Conservation (phyloP, 1,140 invertebrate genomes). For the Leptopilina boulardi region DNA sequence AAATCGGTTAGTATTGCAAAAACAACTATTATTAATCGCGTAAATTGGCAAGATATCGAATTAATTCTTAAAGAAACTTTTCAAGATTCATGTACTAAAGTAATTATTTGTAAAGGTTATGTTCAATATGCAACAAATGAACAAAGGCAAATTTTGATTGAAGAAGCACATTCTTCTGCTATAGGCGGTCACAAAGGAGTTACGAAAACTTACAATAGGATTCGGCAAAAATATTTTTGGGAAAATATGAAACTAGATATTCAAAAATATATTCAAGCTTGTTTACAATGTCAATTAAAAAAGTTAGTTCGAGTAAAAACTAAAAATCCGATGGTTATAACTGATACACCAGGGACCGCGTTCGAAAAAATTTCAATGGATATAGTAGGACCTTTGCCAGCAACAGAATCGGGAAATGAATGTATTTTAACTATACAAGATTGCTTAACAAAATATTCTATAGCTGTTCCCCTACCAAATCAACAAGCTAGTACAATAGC, state of each 20-base stretch:
- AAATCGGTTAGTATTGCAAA: no score
- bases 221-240: constrained; percentile 18
- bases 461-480: constrained; percentile 4
- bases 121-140: no score
- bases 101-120: no score
- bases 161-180: background rate
- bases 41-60: no score
- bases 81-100: no score
- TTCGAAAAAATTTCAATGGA: constrained; percentile 22
- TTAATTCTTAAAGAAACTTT: no score
- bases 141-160: no score
- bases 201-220: background rate
- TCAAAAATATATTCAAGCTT: background rate
- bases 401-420: background rate
- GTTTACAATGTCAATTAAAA: constrained; percentile 36
- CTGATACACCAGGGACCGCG: background rate
- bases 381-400: background rate
- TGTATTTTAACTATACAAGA: no score
- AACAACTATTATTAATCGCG: no score
- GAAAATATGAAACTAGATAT: constrained; percentile 1
- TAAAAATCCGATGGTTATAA: constrained; percentile 32
- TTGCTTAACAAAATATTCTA: constrained; percentile 44
- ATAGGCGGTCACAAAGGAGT: background rate
- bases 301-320: constrained; percentile 15
- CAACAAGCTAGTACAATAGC: background rate